Conservation (phyloP, 2,888 invertebrate species). For the Spilarctia lutea region DNA sequence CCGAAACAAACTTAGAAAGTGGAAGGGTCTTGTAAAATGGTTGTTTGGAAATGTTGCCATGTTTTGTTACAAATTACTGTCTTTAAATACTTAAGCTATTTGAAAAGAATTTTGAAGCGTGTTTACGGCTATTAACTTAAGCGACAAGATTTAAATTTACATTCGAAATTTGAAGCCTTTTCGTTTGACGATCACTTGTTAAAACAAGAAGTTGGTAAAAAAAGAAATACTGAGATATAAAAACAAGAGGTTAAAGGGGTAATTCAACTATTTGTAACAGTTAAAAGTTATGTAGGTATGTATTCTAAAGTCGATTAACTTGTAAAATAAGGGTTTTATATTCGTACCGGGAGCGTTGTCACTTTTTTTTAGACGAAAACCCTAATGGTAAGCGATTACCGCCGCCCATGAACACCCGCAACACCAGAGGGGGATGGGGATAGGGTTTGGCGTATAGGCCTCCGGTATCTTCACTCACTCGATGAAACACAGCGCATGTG, state of each 20-base stretch:
- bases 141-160: slow-evolving; percentile 59
- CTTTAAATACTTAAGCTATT: slow-evolving; percentile 71
- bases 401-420: too few species aligned
- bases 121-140: slow-evolving; percentile 55
- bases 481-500: too few species aligned
- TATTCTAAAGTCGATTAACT: too few species aligned
- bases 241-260: background rate
- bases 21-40: slow-evolving; percentile 23
- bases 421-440: too few species aligned
- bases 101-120: slow-evolving; percentile 64
- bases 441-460: too few species aligned
- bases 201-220: background rate
- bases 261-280: background rate
- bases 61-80: slow-evolving; percentile 67
- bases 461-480: too few species aligned
- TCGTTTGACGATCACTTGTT: slow-evolving; percentile 16
- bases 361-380: too few species aligned
- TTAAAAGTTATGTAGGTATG: background rate
- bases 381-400: too few species aligned
- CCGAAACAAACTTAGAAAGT: background rate
- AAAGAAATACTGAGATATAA: background rate
- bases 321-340: too few species aligned
- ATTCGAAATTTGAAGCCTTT: slow-evolving; percentile 48
- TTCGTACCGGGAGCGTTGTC: too few species aligned
- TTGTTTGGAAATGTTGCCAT: slow-evolving; percentile 46